These are phyloP conservation scores for Drosophila saltans DNA, from an alignment of 1,140 invertebrate species.

Conservation along the genomic window DNA sequence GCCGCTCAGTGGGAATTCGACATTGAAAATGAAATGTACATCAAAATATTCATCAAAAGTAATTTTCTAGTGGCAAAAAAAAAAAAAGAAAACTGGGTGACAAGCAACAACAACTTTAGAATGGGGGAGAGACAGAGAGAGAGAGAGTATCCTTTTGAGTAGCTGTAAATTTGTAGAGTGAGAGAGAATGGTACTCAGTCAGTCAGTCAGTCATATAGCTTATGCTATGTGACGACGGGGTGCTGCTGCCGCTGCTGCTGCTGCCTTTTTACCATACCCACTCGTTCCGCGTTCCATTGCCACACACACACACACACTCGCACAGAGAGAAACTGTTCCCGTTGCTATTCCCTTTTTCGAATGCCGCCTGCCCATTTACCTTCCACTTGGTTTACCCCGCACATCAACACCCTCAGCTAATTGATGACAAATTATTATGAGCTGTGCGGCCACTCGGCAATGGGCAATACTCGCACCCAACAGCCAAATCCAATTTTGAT, in stretches of 20 bases:
- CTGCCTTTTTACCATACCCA: background rate
- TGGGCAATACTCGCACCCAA: slow-evolving; percentile 59
- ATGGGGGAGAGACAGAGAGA: slow-evolving; percentile 11
- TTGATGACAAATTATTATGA: slow-evolving; percentile 82
- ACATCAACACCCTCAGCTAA: slow-evolving; percentile 81
- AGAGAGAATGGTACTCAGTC: slow-evolving; percentile 5
- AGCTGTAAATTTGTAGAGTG: slow-evolving; percentile 14
- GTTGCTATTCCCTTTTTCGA: background rate
- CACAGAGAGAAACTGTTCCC: background rate
- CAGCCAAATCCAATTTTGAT: slow-evolving; percentile 80
- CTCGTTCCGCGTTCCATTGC: no score
- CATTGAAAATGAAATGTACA: slow-evolving; percentile 63
- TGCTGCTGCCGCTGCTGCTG: slow-evolving; percentile 30
- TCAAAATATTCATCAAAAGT: slow-evolving; percentile 80
- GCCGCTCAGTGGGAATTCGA: slow-evolving; percentile 55
- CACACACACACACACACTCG: no score
- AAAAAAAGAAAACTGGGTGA: slow-evolving; percentile 34
- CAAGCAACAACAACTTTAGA: slow-evolving; percentile 38
- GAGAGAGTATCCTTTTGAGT: slow-evolving; percentile 27
- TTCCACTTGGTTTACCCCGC: slow-evolving; percentile 81
- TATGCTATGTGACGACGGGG: slow-evolving; percentile 67
- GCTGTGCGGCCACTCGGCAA: slow-evolving; percentile 30
- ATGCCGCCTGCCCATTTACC: slow-evolving; percentile 22
- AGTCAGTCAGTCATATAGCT: slow-evolving; percentile 47
- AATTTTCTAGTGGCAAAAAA: slow-evolving; percentile 58